These are phyloP conservation scores for Calameuta pallipes DNA, from an alignment of 2,888 invertebrate species.

Conservation along the genomic window DNA sequence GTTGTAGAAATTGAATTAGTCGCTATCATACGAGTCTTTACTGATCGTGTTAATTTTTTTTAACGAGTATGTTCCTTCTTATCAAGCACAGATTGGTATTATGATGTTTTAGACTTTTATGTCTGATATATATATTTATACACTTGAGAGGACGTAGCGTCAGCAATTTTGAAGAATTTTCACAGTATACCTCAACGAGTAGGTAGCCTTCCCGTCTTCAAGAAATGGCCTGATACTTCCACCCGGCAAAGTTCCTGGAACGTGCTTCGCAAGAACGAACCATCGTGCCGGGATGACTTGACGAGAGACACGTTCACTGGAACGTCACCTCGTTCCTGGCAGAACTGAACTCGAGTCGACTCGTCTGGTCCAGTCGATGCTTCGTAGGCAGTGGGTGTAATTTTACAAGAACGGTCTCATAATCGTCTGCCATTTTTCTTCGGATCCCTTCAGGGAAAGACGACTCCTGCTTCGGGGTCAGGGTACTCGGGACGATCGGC, in stretches of 20 bases:
- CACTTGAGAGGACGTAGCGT: neutral
- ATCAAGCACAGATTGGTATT: too few relatives aligned
- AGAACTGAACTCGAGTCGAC: slow-evolving; percentile 29
- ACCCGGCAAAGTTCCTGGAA: slow-evolving; percentile 9
- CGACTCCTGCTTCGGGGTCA: neutral
- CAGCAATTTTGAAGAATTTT: neutral
- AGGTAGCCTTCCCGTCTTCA: neutral
- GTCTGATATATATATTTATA: neutral
- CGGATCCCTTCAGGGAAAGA: neutral
- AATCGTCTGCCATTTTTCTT: slow-evolving; percentile 5
- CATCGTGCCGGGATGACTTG: neutral
- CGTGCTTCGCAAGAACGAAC: slow-evolving; percentile 16
- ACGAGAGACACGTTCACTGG: slow-evolving; percentile 27
- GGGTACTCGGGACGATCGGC: neutral
- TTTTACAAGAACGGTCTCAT: slow-evolving; percentile 4
- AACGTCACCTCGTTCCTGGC: slow-evolving; percentile 24
- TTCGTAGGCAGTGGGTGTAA: slow-evolving; percentile 7
- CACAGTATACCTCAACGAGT: neutral
- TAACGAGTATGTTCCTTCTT: too few relatives aligned
- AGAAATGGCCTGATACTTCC: neutral
- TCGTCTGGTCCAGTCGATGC: slow-evolving; percentile 24
- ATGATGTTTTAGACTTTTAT: neutral
- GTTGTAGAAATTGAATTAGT: too few relatives aligned
- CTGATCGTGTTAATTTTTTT: too few relatives aligned
- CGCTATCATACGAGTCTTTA: too few relatives aligned